A percentile compares a stretch with the other conserved stretches of the same genome.
These are phyloP conservation scores for Sinocyclocheilus rhinocerous DNA, from an alignment of 2,113 vertebrate species.

Conservation along the genomic window DNA sequence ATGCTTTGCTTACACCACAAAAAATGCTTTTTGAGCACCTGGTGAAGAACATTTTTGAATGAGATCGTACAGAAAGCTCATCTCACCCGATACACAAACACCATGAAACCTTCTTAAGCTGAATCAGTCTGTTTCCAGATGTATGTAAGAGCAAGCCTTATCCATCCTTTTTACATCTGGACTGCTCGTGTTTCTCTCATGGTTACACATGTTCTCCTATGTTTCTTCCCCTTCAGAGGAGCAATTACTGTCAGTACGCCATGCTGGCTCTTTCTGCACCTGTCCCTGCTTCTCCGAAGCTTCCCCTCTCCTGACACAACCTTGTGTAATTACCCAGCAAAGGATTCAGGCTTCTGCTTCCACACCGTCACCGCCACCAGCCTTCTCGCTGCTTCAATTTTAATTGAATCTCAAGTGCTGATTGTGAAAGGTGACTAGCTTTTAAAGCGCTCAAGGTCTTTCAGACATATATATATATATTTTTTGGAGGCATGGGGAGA, in stretches of 20 bases:
- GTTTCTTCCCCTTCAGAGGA: conserved; percentile 35
- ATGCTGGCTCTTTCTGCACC: conserved; percentile 17
- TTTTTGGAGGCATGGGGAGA: neutral
- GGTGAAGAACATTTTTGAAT: conserved; percentile 6
- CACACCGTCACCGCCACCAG: neutral
- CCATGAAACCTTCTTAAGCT: neutral
- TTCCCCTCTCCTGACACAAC: conserved; percentile 20
- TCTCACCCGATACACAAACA: neutral
- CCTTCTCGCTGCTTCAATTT: neutral
- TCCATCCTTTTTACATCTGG: conserved; percentile 3
- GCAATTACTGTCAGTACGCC: conserved; percentile 45
- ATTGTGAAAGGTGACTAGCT: conserved; percentile 34
- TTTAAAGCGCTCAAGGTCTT: conserved; percentile 12
- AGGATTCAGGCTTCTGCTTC: conserved; percentile 34
- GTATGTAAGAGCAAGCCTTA: neutral
- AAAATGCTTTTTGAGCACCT: conserved; percentile 21
- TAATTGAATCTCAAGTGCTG: conserved; percentile 50
- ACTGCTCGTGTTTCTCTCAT: conserved; percentile 2
- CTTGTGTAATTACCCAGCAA: conserved; percentile 42
- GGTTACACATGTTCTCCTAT: conserved; percentile 39
- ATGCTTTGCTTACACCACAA: neutral
- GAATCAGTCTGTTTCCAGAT: neutral
- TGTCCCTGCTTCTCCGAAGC: conserved; percentile 27
- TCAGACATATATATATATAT: no score
- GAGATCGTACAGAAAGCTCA: neutral